Evolutionary conservation across 2,888 invertebrate genomes (phyloP).

Genomic region (Polyommatus iphigenia): DNA sequence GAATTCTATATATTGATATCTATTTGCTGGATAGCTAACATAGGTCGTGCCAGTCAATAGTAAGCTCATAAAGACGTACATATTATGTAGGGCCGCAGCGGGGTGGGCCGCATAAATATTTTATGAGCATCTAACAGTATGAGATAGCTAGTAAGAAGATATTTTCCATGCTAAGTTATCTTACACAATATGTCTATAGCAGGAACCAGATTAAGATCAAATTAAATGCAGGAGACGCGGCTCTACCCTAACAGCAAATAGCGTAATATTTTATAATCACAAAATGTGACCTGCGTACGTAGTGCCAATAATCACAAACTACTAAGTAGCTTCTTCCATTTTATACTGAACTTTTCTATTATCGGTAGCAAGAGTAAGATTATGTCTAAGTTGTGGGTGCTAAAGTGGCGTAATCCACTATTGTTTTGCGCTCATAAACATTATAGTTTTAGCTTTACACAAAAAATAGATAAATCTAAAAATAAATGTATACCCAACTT

Average conservation of each 20-base stretch:
- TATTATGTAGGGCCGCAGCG: background rate
- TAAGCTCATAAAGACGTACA: background rate
- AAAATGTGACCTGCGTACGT: slow-evolving; percentile 70
- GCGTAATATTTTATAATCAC: slow-evolving; percentile 65
- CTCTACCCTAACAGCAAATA: slow-evolving; percentile 44
- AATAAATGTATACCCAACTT: background rate
- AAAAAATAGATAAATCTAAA: background rate
- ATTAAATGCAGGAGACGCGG: background rate
- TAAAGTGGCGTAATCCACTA: background rate
- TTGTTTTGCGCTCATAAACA: background rate
- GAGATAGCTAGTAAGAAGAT: background rate
- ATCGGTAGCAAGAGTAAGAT: slow-evolving; percentile 42
- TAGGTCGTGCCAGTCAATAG: background rate
- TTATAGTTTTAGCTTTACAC: background rate
- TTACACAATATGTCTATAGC: background rate
- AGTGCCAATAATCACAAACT: slow-evolving; percentile 72
- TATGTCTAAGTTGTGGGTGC: background rate
- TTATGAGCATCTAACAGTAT: background rate
- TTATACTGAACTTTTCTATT: slow-evolving; percentile 53
- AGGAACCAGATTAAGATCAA: background rate
- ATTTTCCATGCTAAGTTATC: background rate
- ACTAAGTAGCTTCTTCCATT: slow-evolving; percentile 57
- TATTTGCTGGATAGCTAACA: background rate
- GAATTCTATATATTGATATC: background rate
- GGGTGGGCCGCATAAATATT: background rate